A percentile compares a stretch with the other conserved stretches of the same genome.
phyloP scores from a whole-genome alignment of 1,140 invertebrate species.

The Ooceraea biroi region DNA sequence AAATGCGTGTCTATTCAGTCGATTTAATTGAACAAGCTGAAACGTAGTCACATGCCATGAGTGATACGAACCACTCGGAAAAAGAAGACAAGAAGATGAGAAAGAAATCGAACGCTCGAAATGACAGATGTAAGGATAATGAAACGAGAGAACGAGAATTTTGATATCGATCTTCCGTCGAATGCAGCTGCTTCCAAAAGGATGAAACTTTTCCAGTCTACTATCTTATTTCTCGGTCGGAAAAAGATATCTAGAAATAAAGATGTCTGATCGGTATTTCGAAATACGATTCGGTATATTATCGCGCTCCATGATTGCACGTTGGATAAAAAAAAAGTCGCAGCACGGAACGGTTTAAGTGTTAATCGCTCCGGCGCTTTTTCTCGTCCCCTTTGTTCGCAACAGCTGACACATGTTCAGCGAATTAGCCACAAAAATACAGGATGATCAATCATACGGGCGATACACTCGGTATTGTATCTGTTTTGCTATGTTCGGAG shows the following conservation, averaged over 20 bases:
- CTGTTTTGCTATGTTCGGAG: slow-evolving; percentile 5
- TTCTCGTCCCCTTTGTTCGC: slow-evolving; percentile 11
- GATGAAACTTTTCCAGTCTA: slow-evolving; percentile 29
- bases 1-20: background rate
- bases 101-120: background rate
- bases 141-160: slow-evolving; percentile 16
- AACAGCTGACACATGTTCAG: slow-evolving; percentile 31
- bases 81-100: slow-evolving; percentile 1
- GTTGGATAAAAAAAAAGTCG: no score
- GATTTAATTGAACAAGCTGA: slow-evolving; percentile 20
- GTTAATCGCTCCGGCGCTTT: background rate
- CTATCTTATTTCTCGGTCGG: slow-evolving; percentile 17
- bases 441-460: slow-evolving; percentile 51
- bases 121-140: slow-evolving; percentile 53
- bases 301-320: background rate
- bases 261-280: slow-evolving; percentile 18
- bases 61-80: background rate
- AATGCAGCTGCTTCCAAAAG: slow-evolving; percentile 37
- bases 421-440: slow-evolving; percentile 50
- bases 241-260: slow-evolving; percentile 8
- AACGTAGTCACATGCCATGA: background rate
- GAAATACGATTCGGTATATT: background rate
- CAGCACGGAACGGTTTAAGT: background rate
- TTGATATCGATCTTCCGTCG: slow-evolving; percentile 54
- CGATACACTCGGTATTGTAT: slow-evolving; percentile 30